These are phyloP conservation scores for Onchidella celtica DNA, from an alignment of 2,888 invertebrate species.

Conservation along the genomic window DNA sequence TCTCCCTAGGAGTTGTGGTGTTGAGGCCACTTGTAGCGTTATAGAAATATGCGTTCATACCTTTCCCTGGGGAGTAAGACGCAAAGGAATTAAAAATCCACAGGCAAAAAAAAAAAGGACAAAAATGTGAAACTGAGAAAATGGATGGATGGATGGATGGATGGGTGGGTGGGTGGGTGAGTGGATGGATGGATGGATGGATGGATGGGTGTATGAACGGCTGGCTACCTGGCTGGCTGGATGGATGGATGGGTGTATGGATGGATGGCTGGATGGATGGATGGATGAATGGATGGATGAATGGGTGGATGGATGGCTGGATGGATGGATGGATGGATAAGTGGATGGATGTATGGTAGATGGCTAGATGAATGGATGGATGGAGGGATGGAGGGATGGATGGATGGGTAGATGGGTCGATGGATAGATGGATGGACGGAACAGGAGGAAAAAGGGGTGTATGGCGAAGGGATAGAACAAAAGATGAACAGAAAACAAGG, in stretches of 20 bases:
- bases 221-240: neutral
- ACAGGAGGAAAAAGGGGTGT: neutral
- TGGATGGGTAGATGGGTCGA: too few relatives aligned
- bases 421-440: too few relatives aligned
- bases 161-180: neutral
- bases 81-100: neutral
- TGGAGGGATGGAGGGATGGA: too few relatives aligned
- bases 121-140: neutral
- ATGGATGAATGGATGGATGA: neutral
- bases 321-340: too few relatives aligned
- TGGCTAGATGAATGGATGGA: too few relatives aligned
- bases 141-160: neutral
- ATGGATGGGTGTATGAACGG: neutral
- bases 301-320: neutral
- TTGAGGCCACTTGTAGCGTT: slow-evolving; percentile 4
- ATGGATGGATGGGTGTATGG: neutral
- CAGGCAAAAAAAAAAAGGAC: neutral
- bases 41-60: neutral
- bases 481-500: neutral
- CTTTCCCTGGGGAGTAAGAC: slow-evolving; percentile 43
- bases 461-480: neutral
- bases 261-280: neutral
- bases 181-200: neutral
- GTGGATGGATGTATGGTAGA: too few relatives aligned
- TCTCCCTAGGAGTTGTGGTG: slow-evolving; percentile 63